phyloP scores from a whole-genome alignment of 2,888 invertebrate genomes.

The Hydraecia micacea region DNA sequence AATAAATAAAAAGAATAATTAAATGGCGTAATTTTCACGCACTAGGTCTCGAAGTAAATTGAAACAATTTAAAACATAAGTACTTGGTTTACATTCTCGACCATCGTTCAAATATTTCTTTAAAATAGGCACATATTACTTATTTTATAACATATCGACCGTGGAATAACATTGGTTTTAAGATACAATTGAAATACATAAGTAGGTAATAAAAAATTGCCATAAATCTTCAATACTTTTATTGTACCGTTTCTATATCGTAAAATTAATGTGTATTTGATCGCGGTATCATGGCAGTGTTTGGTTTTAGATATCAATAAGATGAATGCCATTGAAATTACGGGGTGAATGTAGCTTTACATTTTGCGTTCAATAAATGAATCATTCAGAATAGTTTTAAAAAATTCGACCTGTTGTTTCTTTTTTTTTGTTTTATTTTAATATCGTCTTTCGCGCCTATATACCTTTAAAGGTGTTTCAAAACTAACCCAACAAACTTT shows the following conservation, averaged over 20 bases:
- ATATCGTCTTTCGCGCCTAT: background rate
- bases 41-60: background rate
- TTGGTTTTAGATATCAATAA: slow-evolving; percentile 31
- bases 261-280: slow-evolving; percentile 52
- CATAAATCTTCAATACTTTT: slow-evolving; percentile 44
- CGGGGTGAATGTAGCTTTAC: slow-evolving; percentile 13
- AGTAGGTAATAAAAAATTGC: slow-evolving; percentile 34
- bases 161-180: slow-evolving; percentile 60
- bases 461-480: background rate
- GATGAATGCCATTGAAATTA: slow-evolving; percentile 13
- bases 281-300: slow-evolving; percentile 38
- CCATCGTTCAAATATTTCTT: slow-evolving; percentile 58
- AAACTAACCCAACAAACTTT: no score
- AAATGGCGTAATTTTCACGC: background rate
- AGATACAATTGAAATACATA: slow-evolving; percentile 35
- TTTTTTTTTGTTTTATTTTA: no score
- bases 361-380: slow-evolving; percentile 1
- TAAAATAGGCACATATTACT: slow-evolving; percentile 54
- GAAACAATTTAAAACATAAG: background rate
- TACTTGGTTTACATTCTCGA: background rate
- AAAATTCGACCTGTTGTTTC: background rate
- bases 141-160: slow-evolving; percentile 53
- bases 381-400: background rate
- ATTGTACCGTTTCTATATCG: slow-evolving; percentile 38
- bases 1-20: background rate